These are phyloP conservation scores for Drosophila mimica DNA, from an alignment of 2,888 invertebrate species.

Conservation along the genomic window DNA sequence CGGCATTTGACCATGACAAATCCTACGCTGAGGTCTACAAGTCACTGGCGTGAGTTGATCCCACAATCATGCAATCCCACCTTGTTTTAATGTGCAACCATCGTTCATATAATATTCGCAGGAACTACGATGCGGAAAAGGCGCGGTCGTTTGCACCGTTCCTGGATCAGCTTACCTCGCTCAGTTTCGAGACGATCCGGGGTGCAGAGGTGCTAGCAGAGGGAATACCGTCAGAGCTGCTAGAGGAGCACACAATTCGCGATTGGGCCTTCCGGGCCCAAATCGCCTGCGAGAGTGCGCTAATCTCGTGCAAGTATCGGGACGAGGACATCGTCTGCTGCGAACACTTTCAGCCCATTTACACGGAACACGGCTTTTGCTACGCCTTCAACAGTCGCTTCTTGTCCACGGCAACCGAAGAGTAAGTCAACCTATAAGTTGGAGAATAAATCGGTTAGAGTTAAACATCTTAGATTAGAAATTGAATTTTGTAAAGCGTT, in stretches of 20 bases:
- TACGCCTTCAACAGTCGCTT: slow-evolving; percentile 88
- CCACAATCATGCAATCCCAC: background rate
- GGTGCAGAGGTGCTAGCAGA: slow-evolving; percentile 68
- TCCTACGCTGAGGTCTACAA: slow-evolving; percentile 76
- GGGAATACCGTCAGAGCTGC: slow-evolving; percentile 57
- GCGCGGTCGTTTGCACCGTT: slow-evolving; percentile 79
- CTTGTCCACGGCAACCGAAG: slow-evolving; percentile 75
- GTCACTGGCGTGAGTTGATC: slow-evolving; percentile 74
- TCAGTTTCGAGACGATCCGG: slow-evolving; percentile 84
- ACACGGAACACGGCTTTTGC: slow-evolving; percentile 91
- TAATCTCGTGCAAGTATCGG: slow-evolving; percentile 89
- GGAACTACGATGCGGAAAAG: slow-evolving; percentile 73
- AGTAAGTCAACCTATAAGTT: slow-evolving; percentile 70
- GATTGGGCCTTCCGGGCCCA: slow-evolving; percentile 77
- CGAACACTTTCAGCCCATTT: slow-evolving; percentile 88
- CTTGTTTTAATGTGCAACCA: background rate
- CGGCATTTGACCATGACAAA: slow-evolving; percentile 86
- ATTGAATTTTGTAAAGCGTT: background rate
- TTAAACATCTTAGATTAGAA: too few relatives aligned
- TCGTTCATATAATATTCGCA: slow-evolving; percentile 19
- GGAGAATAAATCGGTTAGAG: too few relatives aligned
- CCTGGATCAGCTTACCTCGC: slow-evolving; percentile 83
- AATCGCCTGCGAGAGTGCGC: slow-evolving; percentile 87
- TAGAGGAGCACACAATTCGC: slow-evolving; percentile 74
- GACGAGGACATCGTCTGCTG: slow-evolving; percentile 89